phyloP scores from a whole-genome alignment of 2,797 vertebrate genomes.

The Pantherophis alleghaniensis region DNA sequence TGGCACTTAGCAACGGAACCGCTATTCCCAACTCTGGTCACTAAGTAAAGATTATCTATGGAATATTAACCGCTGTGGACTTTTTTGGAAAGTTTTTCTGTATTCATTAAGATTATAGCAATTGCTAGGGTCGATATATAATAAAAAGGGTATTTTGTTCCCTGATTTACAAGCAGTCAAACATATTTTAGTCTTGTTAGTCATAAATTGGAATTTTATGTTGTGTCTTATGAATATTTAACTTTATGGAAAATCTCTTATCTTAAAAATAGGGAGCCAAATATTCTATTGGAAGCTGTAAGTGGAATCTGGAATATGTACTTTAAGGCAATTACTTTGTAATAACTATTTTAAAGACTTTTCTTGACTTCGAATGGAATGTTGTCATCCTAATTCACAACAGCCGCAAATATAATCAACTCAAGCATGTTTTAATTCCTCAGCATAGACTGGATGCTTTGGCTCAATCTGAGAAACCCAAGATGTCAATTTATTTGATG shows the following conservation, averaged over 20 bases:
- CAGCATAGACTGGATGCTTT: neutral
- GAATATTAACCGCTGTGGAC: neutral
- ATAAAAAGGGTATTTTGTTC: neutral
- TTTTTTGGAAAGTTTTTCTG: neutral
- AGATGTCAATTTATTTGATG: neutral
- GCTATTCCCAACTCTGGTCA: neutral
- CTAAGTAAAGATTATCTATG: neutral
- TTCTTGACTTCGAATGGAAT: neutral
- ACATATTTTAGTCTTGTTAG: neutral
- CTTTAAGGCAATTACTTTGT: neutral
- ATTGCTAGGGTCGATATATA: neutral
- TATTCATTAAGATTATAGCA: neutral
- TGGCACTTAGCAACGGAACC: neutral
- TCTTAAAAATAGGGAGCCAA: neutral
- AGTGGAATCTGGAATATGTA: neutral
- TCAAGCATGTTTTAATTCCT: neutral
- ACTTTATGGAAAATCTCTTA: neutral
- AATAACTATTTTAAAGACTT: neutral
- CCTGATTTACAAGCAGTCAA: neutral
- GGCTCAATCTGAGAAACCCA: neutral
- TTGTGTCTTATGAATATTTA: neutral
- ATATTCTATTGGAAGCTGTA: neutral
- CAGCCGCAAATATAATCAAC: neutral
- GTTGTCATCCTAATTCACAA: neutral
- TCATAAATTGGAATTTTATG: neutral